Percentiles rank a stretch among this genome's conserved stretches.
Conservation (phyloP, 2,113 vertebrate genomes). For the Amblyornis subalaris region DNA sequence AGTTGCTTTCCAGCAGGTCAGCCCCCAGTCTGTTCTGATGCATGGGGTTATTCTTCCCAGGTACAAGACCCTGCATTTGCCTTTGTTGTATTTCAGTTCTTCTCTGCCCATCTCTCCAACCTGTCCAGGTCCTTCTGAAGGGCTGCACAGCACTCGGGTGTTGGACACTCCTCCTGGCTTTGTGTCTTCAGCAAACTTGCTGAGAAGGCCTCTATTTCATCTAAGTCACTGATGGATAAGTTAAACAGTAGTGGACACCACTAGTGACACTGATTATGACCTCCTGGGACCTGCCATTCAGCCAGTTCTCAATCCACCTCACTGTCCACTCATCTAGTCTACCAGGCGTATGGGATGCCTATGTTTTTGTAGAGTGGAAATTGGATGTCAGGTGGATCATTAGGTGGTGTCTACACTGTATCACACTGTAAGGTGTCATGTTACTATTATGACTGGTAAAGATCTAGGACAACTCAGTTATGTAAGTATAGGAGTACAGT, state of each 20-base stretch:
- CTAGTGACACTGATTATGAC: background rate
- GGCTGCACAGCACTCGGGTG: background rate
- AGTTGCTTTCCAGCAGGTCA: fast-evolving
- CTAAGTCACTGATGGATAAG: background rate
- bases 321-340: background rate
- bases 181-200: background rate
- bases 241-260: background rate
- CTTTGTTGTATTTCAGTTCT: background rate
- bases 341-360: background rate
- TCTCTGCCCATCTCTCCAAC: background rate
- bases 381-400: background rate
- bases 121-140: background rate
- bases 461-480: background rate
- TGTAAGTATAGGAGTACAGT: background rate
- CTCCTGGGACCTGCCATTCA: background rate
- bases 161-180: fast-evolving
- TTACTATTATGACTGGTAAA: background rate
- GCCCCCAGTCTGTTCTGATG: background rate
- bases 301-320: background rate
- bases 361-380: background rate
- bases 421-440: background rate
- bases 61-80: background rate
- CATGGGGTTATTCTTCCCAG: background rate
- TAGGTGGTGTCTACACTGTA: background rate
- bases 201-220: background rate